Percentiles rank a stretch among this genome's conserved stretches.
phyloP scores from a whole-genome alignment of 2,888 invertebrate species.

The Pseudoips prasinana region DNA sequence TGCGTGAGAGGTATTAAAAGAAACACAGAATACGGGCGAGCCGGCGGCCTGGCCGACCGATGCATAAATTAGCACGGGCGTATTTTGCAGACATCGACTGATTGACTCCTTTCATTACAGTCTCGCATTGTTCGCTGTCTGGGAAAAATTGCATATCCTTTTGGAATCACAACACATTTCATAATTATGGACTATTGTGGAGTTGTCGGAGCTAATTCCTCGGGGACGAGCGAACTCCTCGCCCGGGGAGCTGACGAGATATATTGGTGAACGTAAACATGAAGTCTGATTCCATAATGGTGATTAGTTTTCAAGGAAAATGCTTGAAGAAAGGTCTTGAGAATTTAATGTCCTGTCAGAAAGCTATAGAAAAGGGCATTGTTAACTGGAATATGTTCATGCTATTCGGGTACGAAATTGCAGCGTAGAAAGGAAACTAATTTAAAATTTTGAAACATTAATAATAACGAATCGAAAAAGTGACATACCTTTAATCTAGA shows the following conservation, averaged over 20 bases:
- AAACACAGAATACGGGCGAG: conserved; percentile 38
- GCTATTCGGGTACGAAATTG: conserved; percentile 10
- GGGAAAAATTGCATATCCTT: conserved; percentile 74
- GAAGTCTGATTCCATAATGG: conserved; percentile 59
- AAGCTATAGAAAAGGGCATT: conserved; percentile 35
- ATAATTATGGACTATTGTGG: conserved; percentile 82
- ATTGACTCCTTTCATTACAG: conserved; percentile 81
- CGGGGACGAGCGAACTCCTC: conserved; percentile 56
- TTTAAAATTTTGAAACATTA: conserved; percentile 26
- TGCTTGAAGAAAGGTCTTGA: conserved; percentile 64
- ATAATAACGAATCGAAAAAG: conserved; percentile 20
- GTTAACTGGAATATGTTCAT: conserved; percentile 29
- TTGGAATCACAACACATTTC: conserved; percentile 79
- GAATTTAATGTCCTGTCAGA: conserved; percentile 53
- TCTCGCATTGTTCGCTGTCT: conserved; percentile 69
- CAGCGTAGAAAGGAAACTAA: conserved; percentile 23
- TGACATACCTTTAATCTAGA: conserved; percentile 5
- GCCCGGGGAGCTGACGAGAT: conserved; percentile 55
- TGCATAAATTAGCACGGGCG: conserved; percentile 72
- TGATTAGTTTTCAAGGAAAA: conserved; percentile 75
- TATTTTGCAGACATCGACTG: conserved; percentile 72
- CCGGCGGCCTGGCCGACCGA: conserved; percentile 36
- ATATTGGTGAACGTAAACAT: conserved; percentile 61
- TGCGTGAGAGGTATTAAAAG: conserved; percentile 43
- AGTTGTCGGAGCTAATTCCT: conserved; percentile 70